These are phyloP conservation scores for Serranus cabrilla DNA, from an alignment of 2,797 vertebrate species.

Conservation along the genomic window DNA sequence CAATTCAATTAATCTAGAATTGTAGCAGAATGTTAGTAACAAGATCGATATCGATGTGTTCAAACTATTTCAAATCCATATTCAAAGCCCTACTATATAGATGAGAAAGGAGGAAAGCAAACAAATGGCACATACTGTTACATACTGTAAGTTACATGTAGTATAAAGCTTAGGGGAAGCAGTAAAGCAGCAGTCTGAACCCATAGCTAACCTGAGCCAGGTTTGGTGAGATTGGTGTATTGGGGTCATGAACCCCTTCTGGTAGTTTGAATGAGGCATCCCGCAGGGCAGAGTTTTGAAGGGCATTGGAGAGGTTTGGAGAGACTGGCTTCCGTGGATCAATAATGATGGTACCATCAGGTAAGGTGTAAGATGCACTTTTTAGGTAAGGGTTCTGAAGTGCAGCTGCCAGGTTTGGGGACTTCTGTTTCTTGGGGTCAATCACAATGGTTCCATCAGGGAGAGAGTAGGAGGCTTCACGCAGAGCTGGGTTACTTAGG, in stretches of 20 bases:
- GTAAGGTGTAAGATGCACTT: conserved; percentile 82
- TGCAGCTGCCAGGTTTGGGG: conserved; percentile 80
- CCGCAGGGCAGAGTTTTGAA: conserved; percentile 72
- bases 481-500: conserved; percentile 78
- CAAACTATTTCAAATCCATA: not conserved
- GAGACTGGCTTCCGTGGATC: conserved; percentile 81
- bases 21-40: not conserved
- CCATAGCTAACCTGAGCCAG: conserved; percentile 66
- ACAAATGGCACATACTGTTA: not conserved
- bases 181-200: conserved; percentile 9
- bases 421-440: conserved; percentile 71
- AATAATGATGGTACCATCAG: conserved; percentile 86
- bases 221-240: conserved; percentile 74
- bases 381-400: conserved; percentile 83
- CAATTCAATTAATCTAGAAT: conserved; percentile 9
- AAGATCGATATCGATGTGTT: not conserved
- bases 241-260: conserved; percentile 76
- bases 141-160: not conserved
- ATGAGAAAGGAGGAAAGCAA: not conserved
- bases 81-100: not conserved
- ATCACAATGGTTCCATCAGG: conserved; percentile 86
- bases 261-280: conserved; percentile 72
- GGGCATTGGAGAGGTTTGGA: conserved; percentile 78
- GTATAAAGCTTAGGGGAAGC: not conserved
- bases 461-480: conserved; percentile 82